phyloP scores from a whole-genome alignment of 2,113 vertebrate genomes.

The Lampris megalopsis region DNA sequence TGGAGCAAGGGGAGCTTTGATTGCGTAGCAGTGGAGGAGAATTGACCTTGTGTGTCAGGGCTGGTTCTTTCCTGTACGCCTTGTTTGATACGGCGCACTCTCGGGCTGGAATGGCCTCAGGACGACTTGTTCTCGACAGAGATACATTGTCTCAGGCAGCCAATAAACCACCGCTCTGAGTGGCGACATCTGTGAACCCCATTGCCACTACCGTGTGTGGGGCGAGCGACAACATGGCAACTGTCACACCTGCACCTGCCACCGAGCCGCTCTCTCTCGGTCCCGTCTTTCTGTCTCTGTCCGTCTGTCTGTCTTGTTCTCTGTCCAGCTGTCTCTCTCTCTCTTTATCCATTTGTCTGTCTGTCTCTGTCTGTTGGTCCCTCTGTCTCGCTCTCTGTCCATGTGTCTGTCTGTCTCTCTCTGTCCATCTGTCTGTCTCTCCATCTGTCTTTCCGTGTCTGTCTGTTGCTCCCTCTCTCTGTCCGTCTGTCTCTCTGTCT shows the following conservation, averaged over 20 bases:
- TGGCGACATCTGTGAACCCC: conserved; percentile 83
- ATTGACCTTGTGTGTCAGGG: conserved; percentile 68
- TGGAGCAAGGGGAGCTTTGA: conserved; percentile 40
- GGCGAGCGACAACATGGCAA: conserved; percentile 77
- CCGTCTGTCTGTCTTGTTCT: too few species aligned
- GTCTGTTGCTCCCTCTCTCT: too few species aligned
- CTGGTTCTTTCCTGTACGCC: conserved; percentile 56
- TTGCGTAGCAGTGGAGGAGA: conserved; percentile 60
- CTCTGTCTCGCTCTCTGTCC: too few species aligned
- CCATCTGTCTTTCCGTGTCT: too few species aligned
- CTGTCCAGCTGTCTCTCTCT: too few species aligned
- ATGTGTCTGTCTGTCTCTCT: too few species aligned
- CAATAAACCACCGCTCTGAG: conserved; percentile 80
- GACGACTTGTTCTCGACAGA: conserved; percentile 78
- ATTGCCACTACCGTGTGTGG: conserved; percentile 81
- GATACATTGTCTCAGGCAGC: conserved; percentile 79
- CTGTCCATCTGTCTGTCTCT: too few species aligned
- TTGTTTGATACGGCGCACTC: conserved; percentile 60
- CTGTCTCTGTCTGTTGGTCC: too few species aligned
- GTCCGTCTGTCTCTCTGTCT: too few species aligned
- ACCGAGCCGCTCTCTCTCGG: conserved; percentile 69
- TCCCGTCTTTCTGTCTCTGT: too few species aligned
- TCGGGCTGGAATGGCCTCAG: conserved; percentile 68
- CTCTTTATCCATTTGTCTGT: too few species aligned
- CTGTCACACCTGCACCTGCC: conserved; percentile 88